Evolutionary conservation across 2,797 vertebrate genomes (phyloP), one percentile per base, ranked within the genome.

Genomic region (Otolemur crassicaudatus): DNA sequence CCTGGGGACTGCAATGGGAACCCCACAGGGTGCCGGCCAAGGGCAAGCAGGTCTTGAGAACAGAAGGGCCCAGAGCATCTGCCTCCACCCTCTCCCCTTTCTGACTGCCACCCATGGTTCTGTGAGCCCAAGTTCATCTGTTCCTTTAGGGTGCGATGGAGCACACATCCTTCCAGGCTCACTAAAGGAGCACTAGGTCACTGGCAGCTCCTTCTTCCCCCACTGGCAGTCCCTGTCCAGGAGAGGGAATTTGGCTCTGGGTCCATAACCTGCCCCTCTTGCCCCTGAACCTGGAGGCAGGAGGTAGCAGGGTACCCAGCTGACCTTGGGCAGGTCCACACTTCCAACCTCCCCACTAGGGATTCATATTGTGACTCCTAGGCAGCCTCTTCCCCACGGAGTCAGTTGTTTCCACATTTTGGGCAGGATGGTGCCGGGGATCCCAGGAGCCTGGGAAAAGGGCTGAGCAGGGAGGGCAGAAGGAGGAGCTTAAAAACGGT

Each of bases 251-350:
- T 46, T 40, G 56, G 53, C 4, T 63, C 37, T 12, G 13, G 14
- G n/a, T 73, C 34, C 53, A 37, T 10, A 49, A 29, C n/a, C n/a
- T 31, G 43, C 8, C n/a, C 53, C 37, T 13, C 23, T 12, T 17
- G 23, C 46, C 43, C 49, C 34, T 56, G 69, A 11, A 4, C 77
- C 13, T 3, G 9, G 69, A 70, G 49, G 56, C 23, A 22, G 13
- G 22, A 65, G 81, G 22, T 19, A 0, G 2, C 43, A 8, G 23
- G 56, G 40, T 11, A 19, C 56, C 27, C 58, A 8, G 69, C 13
- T 75, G 93, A 95, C 87, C 81, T 76, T 86, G 91, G 43, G 43
- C 65, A 94, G 67, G 76, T 72, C 34, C 43, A 19, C 29, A 34
- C 43, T 17, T 53, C 82, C 20, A 40, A 43, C 7, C 86, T 31